Evolutionary conservation across 2,113 vertebrate species (phyloP).

Genomic region (Caloenas nicobarica): DNA sequence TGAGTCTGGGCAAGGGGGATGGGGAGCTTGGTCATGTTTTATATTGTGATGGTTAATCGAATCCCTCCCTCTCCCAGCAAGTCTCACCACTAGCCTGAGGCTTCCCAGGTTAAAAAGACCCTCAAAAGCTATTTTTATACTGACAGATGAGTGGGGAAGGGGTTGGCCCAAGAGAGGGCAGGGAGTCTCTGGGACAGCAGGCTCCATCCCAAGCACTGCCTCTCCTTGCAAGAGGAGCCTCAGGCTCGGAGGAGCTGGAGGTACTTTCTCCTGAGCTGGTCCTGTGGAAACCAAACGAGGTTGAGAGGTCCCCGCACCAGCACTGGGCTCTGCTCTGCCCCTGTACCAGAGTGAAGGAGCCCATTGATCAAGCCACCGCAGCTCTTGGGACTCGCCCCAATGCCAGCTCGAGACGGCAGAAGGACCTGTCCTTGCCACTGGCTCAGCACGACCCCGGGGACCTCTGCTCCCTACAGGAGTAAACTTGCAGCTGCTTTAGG

Average conservation of each 20-base stretch:
- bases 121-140: not conserved
- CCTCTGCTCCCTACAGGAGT: not conserved
- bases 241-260: not conserved
- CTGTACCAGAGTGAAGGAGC: rapidly evolving
- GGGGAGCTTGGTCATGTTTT: rapidly evolving
- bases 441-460: rapidly evolving
- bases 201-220: rapidly evolving
- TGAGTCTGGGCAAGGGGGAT: not conserved
- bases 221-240: not conserved
- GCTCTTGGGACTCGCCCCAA: not conserved
- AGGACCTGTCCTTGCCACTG: not conserved
- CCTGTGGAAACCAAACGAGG: not conserved
- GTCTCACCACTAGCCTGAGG: not conserved
- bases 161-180: not conserved
- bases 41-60: rapidly evolving
- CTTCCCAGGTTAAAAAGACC: not conserved
- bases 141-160: not conserved
- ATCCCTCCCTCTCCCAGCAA: not conserved
- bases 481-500: constrained; percentile 2
- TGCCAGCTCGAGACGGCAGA: not conserved
- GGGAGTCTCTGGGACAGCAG: not conserved
- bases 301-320: not conserved
- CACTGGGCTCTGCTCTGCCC: not conserved
- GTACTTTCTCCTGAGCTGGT: not conserved
- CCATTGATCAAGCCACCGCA: rapidly evolving